Conservation (phyloP, 2,888 invertebrate species). For the Melipona bicolor region DNA sequence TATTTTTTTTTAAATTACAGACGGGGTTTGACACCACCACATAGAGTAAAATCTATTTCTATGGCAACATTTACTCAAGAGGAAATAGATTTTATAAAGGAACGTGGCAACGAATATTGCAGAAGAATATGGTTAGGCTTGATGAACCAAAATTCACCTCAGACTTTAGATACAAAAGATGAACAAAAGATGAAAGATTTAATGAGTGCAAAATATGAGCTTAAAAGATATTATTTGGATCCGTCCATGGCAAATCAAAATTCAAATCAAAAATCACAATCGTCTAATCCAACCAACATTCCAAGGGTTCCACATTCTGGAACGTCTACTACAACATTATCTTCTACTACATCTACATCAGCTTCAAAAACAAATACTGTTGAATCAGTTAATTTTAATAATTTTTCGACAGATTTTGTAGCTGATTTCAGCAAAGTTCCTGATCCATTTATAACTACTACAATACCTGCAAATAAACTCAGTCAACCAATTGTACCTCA, state of each 20-base stretch:
- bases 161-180: constrained; percentile 88
- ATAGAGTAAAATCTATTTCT: constrained; percentile 98
- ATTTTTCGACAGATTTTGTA: constrained; percentile 81
- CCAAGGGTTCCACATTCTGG: constrained; percentile 79
- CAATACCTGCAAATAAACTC: constrained; percentile 70
- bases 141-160: constrained; percentile 87
- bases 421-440: constrained; percentile 83
- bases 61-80: constrained; percentile 99
- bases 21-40: constrained; percentile 98
- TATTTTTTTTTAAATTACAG: constrained; percentile 85
- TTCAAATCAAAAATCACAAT: constrained; percentile 67
- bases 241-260: constrained; percentile 78
- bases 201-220: constrained; percentile 97
- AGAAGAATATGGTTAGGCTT: constrained; percentile 96
- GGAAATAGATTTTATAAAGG: constrained; percentile 95
- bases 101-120: constrained; percentile 97
- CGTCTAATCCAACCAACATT: constrained; percentile 69
- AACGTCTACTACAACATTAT: constrained; percentile 63
- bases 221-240: constrained; percentile 89
- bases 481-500: constrained; percentile 78
- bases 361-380: constrained; percentile 68
- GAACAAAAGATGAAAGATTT: constrained; percentile 96
- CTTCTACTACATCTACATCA: constrained; percentile 61
- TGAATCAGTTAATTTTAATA: constrained; percentile 71
- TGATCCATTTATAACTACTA: constrained; percentile 76